Evolutionary conservation across 2,113 vertebrate genomes (phyloP), one percentile per base, ranked within the genome.

Genomic region (Forbesichthys papilliferus): DNA sequence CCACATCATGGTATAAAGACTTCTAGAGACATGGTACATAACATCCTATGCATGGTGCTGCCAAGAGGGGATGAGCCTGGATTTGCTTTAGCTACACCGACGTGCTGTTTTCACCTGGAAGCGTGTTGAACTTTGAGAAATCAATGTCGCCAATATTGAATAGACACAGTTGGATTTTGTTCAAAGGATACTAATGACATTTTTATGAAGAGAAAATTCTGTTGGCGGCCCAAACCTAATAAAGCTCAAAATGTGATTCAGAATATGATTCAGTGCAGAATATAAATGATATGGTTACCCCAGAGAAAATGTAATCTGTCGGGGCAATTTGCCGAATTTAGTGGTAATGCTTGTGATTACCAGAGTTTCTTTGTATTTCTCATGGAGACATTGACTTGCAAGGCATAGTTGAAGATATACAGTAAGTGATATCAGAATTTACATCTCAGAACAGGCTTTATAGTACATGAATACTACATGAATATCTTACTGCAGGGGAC

Each of bases 191-290:
- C 73, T 80, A 81, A 86, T 86, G 77, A 85, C 33, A 79, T 76
- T 81, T 86, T 90, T 80, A 88, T 82, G 82, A 86, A 71, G 82
- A 88, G 68, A 85, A 85, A 88, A 82, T 77, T 84, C 80, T 62
- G 65, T 48, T 59, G 47, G 9, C 18, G n/a, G 69, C 72, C 79
- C 69, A 68, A 75, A 73, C 55, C 71, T 76, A 87, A 84, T 88
- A 84, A 85, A 46, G 69, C 69, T 54, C 48, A 33, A 81, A 79
- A 74, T 70, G 16, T 16, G 16, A 16, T 16, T 16, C 16, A 16
- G 16, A 16, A 16, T 16, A 16, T 16, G 61, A 66, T 81, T 73
- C 81, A 71, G 75, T 11, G 68, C 64, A 76, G 78, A 80, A 79
- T 75, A 84, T 61, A 68, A 80, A 71, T 83, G 70, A 78, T 84